Percentiles rank a stretch among this genome's conserved stretches.
Evolutionary conservation across 2,113 vertebrate genomes (phyloP).

Genomic region (Oreochromis spilurus): DNA sequence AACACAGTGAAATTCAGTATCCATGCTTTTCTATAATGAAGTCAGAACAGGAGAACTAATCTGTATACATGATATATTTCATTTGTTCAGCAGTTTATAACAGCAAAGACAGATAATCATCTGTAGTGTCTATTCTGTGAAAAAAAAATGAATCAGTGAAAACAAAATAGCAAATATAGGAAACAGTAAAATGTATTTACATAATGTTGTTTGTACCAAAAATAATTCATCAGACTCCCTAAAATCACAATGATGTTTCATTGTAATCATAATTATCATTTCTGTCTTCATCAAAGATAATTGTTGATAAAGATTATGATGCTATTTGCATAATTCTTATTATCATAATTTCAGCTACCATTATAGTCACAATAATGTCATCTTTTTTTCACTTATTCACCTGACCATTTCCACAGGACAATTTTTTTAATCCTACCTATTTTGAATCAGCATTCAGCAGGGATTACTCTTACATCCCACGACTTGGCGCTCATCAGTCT

Average conservation of each 20-base stretch:
- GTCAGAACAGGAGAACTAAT: neutral
- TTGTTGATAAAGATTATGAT: neutral
- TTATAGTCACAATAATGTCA: neutral
- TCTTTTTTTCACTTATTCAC: neutral
- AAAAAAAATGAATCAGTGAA: neutral
- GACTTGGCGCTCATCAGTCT: neutral
- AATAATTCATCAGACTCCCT: neutral
- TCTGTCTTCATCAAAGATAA: neutral
- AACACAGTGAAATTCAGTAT: neutral
- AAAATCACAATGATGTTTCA: neutral
- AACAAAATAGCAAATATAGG: neutral
- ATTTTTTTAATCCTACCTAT: neutral
- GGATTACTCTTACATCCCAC: neutral
- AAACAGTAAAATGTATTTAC: neutral
- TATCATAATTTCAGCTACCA: neutral
- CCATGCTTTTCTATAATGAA: neutral
- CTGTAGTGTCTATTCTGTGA: neutral
- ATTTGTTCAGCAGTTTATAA: neutral
- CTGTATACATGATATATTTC: neutral
- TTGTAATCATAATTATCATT: neutral
- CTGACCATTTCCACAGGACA: neutral
- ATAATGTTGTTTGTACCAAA: neutral
- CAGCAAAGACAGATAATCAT: neutral
- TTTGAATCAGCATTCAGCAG: neutral
- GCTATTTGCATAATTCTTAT: neutral